These are phyloP conservation scores for Anastrepha obliqua DNA, from an alignment of 1,140 invertebrate genomes.

Conservation along the genomic window DNA sequence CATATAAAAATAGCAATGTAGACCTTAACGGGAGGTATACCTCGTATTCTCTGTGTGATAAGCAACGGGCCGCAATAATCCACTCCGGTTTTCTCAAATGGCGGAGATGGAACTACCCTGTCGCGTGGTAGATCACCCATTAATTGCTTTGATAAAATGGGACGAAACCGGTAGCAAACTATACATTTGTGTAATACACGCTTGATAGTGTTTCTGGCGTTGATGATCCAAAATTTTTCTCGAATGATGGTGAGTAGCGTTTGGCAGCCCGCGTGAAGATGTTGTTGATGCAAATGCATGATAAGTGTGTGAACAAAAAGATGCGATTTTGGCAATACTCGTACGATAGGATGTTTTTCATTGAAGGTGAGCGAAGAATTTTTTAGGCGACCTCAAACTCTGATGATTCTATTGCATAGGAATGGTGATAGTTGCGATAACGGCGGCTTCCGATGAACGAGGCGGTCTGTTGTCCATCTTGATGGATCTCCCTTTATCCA, in stretches of 20 bases:
- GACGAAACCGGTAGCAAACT: background rate
- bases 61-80: slow-evolving; percentile 45
- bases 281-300: slow-evolving; percentile 47
- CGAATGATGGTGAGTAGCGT: background rate
- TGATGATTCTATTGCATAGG: slow-evolving; percentile 60
- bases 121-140: too few species aligned
- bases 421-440: slow-evolving; percentile 55
- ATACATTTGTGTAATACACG: background rate
- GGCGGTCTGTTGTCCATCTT: background rate
- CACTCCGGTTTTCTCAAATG: background rate
- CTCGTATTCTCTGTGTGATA: background rate
- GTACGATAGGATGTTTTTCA: slow-evolving; percentile 56
- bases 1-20: slow-evolving; percentile 61
- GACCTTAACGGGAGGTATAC: slow-evolving; percentile 33
- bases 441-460: background rate
- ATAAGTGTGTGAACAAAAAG: background rate
- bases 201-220: background rate
- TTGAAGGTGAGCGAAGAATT: slow-evolving; percentile 58
- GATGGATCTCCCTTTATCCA: too few species aligned
- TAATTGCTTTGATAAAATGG: too few species aligned
- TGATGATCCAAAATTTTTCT: slow-evolving; percentile 7
- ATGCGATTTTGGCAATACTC: slow-evolving; percentile 55
- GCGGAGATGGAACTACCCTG: background rate
- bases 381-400: slow-evolving; percentile 64
- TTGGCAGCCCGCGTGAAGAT: background rate